These are phyloP conservation scores for Diorhabda carinulata DNA, from an alignment of 1,140 invertebrate species.

Conservation along the genomic window DNA sequence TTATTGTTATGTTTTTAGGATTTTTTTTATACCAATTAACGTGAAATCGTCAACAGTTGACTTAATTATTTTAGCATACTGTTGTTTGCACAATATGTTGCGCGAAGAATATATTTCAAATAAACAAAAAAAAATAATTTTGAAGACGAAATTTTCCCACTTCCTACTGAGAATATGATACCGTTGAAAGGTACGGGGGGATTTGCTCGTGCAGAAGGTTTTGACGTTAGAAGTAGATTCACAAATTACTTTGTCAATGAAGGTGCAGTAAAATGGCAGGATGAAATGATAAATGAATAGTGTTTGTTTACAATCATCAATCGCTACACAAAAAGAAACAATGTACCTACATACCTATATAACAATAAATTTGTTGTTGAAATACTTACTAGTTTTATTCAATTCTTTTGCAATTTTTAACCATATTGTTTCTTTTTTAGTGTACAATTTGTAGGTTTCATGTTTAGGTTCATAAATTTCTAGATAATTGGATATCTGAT, in stretches of 20 bases:
- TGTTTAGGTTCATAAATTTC: no score
- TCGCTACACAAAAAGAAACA: no score
- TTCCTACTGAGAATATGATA: conserved; percentile 20
- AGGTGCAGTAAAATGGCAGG: conserved; percentile 8
- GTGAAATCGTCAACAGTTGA: not conserved
- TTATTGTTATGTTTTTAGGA: conserved; percentile 39
- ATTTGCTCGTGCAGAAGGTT: conserved; percentile 19
- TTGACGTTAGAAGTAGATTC: conserved; percentile 19
- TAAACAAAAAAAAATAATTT: not conserved
- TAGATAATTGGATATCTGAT: no score
- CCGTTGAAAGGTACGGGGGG: conserved; percentile 12
- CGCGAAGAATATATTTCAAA: conserved; percentile 19
- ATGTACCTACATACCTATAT: no score
- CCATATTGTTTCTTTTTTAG: no score
- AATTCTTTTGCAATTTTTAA: no score
- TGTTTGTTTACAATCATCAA: no score
- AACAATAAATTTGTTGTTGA: no score
- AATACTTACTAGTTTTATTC: no score
- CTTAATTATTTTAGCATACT: conserved; percentile 23
- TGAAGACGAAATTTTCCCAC: conserved; percentile 4
- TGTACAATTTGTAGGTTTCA: no score
- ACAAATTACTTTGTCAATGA: conserved; percentile 17
- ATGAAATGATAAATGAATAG: not conserved
- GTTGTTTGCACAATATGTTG: conserved; percentile 35
- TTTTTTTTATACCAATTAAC: conserved; percentile 26